Conservation (phyloP, 2,113 vertebrate genomes). For the Psittacara wagleri region DNA sequence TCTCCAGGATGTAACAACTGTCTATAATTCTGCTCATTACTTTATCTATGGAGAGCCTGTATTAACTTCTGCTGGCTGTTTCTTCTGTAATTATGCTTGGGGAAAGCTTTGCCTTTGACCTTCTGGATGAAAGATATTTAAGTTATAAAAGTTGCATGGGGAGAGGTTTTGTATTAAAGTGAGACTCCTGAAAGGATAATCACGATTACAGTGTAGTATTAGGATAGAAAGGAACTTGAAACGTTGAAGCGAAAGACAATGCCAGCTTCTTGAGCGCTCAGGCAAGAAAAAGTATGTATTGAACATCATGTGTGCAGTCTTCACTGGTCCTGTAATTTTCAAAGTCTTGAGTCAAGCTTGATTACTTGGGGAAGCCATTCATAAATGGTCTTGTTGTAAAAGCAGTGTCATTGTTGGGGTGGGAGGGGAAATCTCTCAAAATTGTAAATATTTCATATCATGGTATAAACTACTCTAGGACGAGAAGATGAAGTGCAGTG, state of each 20-base stretch:
- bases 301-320: not conserved
- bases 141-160: not conserved
- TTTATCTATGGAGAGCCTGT: not conserved
- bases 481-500: slow-evolving; percentile 88
- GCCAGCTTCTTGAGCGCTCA: not conserved
- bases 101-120: slow-evolving; percentile 22
- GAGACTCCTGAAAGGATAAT: not conserved
- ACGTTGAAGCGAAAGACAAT: not conserved
- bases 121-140: slow-evolving; percentile 53
- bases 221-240: not conserved
- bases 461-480: slow-evolving; percentile 75
- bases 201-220: not conserved
- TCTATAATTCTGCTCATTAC: not conserved
- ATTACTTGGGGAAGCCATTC: not conserved
- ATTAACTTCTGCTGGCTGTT: not conserved
- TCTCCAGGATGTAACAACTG: not conserved
- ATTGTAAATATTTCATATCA: not conserved
- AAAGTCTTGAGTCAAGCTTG: not conserved
- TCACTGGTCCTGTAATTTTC: not conserved
- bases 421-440: not conserved
- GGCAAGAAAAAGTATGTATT: not conserved
- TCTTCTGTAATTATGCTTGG: not conserved
- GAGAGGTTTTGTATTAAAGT: not conserved
- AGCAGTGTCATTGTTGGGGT: not conserved
- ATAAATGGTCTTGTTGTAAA: not conserved